These are phyloP conservation scores for Drosophila mojavensis DNA, from an alignment of 1,140 invertebrate genomes.

Conservation along the genomic window DNA sequence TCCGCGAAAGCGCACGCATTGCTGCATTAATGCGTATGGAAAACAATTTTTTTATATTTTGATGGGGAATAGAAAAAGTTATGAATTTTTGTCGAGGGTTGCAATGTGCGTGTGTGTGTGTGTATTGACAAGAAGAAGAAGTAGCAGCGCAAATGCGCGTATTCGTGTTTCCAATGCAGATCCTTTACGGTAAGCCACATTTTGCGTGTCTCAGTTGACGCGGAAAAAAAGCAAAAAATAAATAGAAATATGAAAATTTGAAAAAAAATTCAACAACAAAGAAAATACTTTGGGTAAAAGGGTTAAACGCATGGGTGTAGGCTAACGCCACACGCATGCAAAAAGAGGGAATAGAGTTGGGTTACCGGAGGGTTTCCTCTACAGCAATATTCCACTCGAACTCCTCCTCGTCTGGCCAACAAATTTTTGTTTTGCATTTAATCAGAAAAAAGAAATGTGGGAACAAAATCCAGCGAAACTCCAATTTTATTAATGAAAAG, in stretches of 20 bases:
- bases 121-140: conserved; percentile 22
- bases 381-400: conserved; percentile 32
- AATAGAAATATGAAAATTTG: conserved; percentile 40
- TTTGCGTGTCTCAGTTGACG: conserved; percentile 74
- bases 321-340: conserved; percentile 43
- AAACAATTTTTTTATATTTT: conserved; percentile 59
- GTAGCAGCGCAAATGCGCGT: conserved; percentile 24
- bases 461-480: conserved; percentile 46
- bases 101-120: conserved; percentile 29
- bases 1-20: conserved; percentile 54
- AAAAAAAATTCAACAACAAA: conserved; percentile 45
- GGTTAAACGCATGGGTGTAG: conserved; percentile 45
- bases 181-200: conserved; percentile 73
- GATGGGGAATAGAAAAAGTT: conserved; percentile 25
- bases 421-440: conserved; percentile 22
- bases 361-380: neutral
- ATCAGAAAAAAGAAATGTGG: conserved; percentile 7
- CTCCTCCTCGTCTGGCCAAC: conserved; percentile 4
- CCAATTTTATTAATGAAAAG: conserved; percentile 81
- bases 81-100: conserved; percentile 61
- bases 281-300: conserved; percentile 18
- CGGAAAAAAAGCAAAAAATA: conserved; percentile 37
- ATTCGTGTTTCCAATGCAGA: conserved; percentile 48
- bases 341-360: neutral
- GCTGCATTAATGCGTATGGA: conserved; percentile 82